Evolutionary conservation across 1,140 invertebrate genomes (phyloP).

Genomic region (Chelonus insularis): DNA sequence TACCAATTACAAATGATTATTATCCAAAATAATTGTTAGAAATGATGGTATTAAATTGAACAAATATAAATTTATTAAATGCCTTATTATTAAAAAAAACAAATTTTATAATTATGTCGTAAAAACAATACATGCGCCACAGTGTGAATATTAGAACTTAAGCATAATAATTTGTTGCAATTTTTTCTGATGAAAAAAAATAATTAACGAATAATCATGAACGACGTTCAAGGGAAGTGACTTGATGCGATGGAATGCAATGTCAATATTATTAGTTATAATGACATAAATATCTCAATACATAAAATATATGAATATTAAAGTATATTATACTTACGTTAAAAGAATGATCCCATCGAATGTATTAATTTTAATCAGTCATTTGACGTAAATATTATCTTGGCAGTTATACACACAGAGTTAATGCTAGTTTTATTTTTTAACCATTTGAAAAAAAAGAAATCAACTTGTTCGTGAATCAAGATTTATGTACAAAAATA

Average conservation of each 20-base stretch:
- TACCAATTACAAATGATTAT: too few species aligned
- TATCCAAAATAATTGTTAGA: conserved; percentile 36
- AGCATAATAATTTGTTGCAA: conserved; percentile 40
- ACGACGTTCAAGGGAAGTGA: conserved; percentile 4
- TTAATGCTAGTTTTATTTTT: neutral
- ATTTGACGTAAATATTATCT: neutral
- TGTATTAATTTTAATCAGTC: neutral
- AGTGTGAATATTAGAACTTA: conserved; percentile 41
- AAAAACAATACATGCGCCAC: conserved; percentile 35
- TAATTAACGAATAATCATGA: conserved; percentile 32
- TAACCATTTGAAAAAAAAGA: too few species aligned
- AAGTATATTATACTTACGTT: neutral
- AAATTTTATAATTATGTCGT: conserved; percentile 39
- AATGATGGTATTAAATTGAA: conserved; percentile 24
- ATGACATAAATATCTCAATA: conserved; percentile 22
- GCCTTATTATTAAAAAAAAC: conserved; percentile 42
- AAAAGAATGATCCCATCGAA: neutral
- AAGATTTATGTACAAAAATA: too few species aligned
- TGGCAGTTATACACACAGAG: neutral
- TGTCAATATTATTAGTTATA: conserved; percentile 17
- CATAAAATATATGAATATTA: conserved; percentile 16
- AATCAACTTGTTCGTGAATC: too few species aligned
- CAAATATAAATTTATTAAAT: conserved; percentile 33
- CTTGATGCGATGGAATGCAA: conserved; percentile 13
- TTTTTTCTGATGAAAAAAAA: conserved; percentile 26